Base-by-base conservation (phyloP, 1,140 invertebrate genomes). In the Microplitis mediator region DNA sequence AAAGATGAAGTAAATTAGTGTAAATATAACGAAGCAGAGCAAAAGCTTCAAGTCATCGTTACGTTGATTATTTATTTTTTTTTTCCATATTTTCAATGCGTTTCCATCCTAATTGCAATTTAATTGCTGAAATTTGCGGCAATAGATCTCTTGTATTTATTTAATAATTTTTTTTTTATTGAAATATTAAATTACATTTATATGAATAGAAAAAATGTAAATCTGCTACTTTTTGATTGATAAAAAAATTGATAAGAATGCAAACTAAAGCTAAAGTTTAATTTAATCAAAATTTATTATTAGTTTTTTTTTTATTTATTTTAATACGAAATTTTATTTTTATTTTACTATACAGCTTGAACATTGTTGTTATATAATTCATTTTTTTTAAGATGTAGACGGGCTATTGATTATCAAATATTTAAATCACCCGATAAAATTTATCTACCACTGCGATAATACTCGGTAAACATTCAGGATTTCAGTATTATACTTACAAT, bases 381-480 rank as follows among this genome's bases (percentile, higher is more conserved):
- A 56, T 56, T 56, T 23, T 13, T 23, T 14, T 56, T 56, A 56
- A 56, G 4, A 56, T 16, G 52, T 56, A 56, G 52, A 56, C 23
- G n/a, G 52, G 52, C n/a, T 56, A 56, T 9, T 23, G 6, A 45
- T 9, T 6, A 45, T 45, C 39, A 45, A 45, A 45, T 45, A 45
- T 45, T 45, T 45, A 45, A 45, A 45, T 45, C 6, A 45, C 39
- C 11, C 8, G 39, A 45, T 45, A 45, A 45, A 45, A 45, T 6
- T 45, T 45, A 45, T 45, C 39, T 54, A 54, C 5, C n/a, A 60
- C 31, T 32, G 31, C 16, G 23, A 32, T 34, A 60, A 60, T 31
- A 23, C 58, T 23, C 5, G n/a, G 58, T 70, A 70, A 70, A 70
- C 60, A 70, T 70, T 70, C 58, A 70, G 68, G 68, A 70, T 70